These are phyloP conservation scores for Heterodera filipjevi DNA, from an alignment of 2,888 invertebrate genomes.

Conservation along the genomic window DNA sequence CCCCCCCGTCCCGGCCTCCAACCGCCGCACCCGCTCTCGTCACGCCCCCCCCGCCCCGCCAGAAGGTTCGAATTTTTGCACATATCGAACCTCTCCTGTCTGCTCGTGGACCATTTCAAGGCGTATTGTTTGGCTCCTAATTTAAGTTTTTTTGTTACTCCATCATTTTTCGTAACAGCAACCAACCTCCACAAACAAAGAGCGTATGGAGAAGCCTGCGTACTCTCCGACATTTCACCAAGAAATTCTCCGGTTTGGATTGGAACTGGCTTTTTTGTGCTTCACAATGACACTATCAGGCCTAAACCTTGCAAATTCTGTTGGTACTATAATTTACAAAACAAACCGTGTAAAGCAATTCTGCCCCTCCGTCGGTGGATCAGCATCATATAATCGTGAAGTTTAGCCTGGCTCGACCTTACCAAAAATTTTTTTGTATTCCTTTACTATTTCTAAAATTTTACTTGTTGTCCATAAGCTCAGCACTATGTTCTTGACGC, in stretches of 20 bases:
- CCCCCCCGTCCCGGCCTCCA: too few species aligned
- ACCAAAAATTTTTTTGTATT: too few species aligned
- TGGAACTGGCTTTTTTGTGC: neutral
- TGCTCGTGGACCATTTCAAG: neutral
- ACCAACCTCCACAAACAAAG: conserved; percentile 7
- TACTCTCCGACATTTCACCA: conserved; percentile 20
- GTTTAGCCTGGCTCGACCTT: conserved; percentile 4
- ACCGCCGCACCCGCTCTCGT: too few species aligned
- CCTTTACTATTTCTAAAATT: neutral
- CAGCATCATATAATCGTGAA: conserved; percentile 3
- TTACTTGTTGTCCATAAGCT: conserved; percentile 21
- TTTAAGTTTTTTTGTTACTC: neutral
- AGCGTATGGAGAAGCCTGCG: neutral
- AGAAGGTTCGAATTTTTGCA: too few species aligned
- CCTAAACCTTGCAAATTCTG: neutral
- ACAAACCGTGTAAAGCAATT: conserved; percentile 15
- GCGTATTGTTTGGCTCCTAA: conserved; percentile 22
- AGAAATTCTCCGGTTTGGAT: neutral
- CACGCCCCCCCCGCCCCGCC: too few species aligned
- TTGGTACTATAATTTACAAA: neutral
- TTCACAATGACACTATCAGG: conserved; percentile 17
- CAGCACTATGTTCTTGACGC: conserved; percentile 1
- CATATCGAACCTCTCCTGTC: neutral
- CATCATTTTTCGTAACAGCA: too few species aligned
- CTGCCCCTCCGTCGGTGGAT: neutral